Evolutionary conservation across 2,888 invertebrate genomes (phyloP), one percentile per base, ranked within the genome.

Genomic region (Scrobipalpa costella): DNA sequence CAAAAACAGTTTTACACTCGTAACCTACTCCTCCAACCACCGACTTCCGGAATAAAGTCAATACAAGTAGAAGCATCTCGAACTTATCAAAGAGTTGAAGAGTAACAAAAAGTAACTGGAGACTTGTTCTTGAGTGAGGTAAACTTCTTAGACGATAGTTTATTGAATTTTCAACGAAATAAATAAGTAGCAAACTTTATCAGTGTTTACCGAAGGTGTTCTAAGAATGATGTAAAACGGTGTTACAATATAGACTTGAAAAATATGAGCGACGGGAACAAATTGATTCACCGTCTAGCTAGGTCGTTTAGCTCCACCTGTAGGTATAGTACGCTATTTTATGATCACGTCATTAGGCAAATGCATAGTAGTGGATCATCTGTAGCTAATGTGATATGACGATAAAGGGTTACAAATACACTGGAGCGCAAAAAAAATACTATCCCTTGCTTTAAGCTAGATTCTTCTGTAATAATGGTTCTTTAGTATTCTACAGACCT

Each of bases 41-140:
- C 21, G 21, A 21, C 19, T 50, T 50, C 50, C 52, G 1, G 21
- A 52, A 49, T 52, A 34, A n/a, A 55, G 55, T 55, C 33, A 55
- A 55, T n/a, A 34, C n/a, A n/a, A n/a, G n/a, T n/a, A 34, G n/a
- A 34, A 34, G 27, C 55, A 15, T 55, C 34, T n/a, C 27, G 7
- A 55, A 33, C 55, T 15, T 34, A 34, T 34, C 55, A 55, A 55
- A 15, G 33, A 55, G 34, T 15, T 55, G 34, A 34, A 15, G 1
- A 55, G 7, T 8, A 52, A 52, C 13, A 52, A 52, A 13, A 21
- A 52, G 50, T 9, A 52, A 52, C 50, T 52, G 19, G 5, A 27
- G 19, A 52, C 21, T 21, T 21, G 21, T 52, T 44, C 19, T 19
- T 52, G 50, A 52, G 38, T n/a, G 47, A 15, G 19, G 27, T n/a